Base-by-base conservation (phyloP, 2,888 invertebrate species). In the Tricholauxania praeusta region DNA sequence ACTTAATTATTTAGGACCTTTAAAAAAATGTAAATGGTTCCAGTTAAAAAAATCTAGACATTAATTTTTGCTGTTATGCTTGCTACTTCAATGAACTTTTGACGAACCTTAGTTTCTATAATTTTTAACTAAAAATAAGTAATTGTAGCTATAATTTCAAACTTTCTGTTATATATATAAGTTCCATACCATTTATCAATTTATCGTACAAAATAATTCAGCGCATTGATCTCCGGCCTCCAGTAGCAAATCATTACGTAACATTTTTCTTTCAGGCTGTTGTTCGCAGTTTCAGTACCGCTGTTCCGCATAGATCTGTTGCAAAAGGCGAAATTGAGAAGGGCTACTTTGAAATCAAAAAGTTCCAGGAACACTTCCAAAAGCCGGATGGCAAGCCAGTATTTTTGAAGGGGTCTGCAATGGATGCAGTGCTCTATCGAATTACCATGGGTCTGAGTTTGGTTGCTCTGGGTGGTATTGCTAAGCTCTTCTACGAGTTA, bases 351-450 rank as follows among this genome's bases (percentile, higher is more conserved):
- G 85, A 85, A 76, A 69, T 85, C 71, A 82, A 79, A 69, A 79
- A 79, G 15, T 7, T 80, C 2, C 85, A 85, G 64, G 82, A 82
- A 22, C 78, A 79, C 47, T 88, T 84, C 77, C 88, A 88, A 78
- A 81, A 84, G 65, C 78, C 83, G 5, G 89, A 90, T 81, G 89
- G 88, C 7, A 82, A 87, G 28, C 90, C 89, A 3, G 85, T 90
- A 1, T 89, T 88, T 78, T 80, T 90, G 15, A 90, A 90, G 79
- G 88, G 86, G 3, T 90, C 90, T 7, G 19, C 80, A 1, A 71
- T 80, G 32, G 90, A 90, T 78, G 88, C 85, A 74, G 65, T 89
- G 0, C 78, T 90, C 2, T 89, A 86, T 78, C 83, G 85, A 17
- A 14, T 83, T 2, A 89, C 89, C 2, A 77, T 86, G 47, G 80